A percentile compares a stretch with the other conserved stretches of the same genome.
Conservation (phyloP, 2,888 invertebrate species). For the Junonia oenone region DNA sequence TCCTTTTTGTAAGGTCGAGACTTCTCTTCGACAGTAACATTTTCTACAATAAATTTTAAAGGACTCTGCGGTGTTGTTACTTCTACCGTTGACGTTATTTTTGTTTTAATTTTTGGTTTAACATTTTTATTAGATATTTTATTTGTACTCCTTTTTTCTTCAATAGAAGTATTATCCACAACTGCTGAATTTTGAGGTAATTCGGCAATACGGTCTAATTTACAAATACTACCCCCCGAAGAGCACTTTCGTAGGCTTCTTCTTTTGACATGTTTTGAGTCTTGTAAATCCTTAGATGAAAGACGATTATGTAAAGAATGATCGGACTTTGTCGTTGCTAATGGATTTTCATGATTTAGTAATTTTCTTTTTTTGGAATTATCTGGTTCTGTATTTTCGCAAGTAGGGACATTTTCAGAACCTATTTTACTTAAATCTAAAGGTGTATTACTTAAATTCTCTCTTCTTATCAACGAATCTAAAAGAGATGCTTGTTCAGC, state of each 20-base stretch:
- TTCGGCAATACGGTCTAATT: slow-evolving; percentile 70
- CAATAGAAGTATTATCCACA: slow-evolving; percentile 52
- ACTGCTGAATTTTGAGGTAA: slow-evolving; percentile 50
- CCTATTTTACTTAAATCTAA: slow-evolving; percentile 72
- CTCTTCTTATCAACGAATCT: slow-evolving; percentile 73
- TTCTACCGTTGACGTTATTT: slow-evolving; percentile 78
- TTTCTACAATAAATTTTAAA: slow-evolving; percentile 77
- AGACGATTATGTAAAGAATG: slow-evolving; percentile 61
- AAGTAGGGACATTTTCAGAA: slow-evolving; percentile 34
- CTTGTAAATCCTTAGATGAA: slow-evolving; percentile 40
- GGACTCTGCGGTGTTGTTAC: slow-evolving; percentile 64
- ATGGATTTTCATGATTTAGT: slow-evolving; percentile 39
- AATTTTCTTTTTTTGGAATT: slow-evolving; percentile 35
- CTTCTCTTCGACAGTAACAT: slow-evolving; percentile 81
- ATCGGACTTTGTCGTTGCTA: slow-evolving; percentile 69
- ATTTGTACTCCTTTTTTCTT: slow-evolving; percentile 55
- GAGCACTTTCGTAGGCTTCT: slow-evolving; percentile 65
- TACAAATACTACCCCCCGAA: slow-evolving; percentile 62
- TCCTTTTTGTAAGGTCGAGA: slow-evolving; percentile 51
- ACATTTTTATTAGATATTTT: slow-evolving; percentile 26
- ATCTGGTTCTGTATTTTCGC: slow-evolving; percentile 31
- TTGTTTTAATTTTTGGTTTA: slow-evolving; percentile 66
- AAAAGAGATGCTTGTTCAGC: slow-evolving; percentile 77
- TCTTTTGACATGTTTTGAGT: slow-evolving; percentile 45
- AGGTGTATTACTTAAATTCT: slow-evolving; percentile 68